Base-by-base conservation (phyloP, 1,140 invertebrate genomes). In the Aporrectodea caliginosa region DNA sequence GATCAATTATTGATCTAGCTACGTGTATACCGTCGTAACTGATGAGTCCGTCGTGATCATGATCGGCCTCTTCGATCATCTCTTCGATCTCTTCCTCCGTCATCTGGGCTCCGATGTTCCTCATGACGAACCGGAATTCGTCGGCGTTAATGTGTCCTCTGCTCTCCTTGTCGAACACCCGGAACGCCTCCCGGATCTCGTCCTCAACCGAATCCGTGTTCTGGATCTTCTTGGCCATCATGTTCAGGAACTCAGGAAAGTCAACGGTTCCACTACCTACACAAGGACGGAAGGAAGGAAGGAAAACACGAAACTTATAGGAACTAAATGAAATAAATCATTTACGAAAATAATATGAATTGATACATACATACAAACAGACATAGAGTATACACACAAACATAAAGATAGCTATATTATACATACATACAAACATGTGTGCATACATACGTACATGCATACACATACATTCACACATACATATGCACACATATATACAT, bases 151-250 rank as follows among this genome's bases (percentile, higher is more conserved):
- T 74, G 73, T 74, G 75, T 74, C 31, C 73, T 30, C 34, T n/a
- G 31, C 73, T 74, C 16, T 74, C 95, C 90, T 97, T 97, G 90
- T 98, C 95, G 89, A 98, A 97, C 83, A 98, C 96, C 90, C 96
- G 93, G 93, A 98, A 99, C 81, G 96, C 97, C 90, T 98, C 96
- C 88, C 95, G 92, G 88, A 98, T 98, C 89, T 99, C 97, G 89
- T 98, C 96, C 91, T 98, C 97, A 1, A 74, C 34, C 89, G 94
- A 96, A 89, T 98, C 97, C 80, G 95, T 98, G 90, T 97, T 95
- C 89, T 98, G 98, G 95, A 98, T 98, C 92, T 98, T 98, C 87
- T 95, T 92, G 84, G 96, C 95, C 95, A 98, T 98, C 95, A 98
- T 98, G 84, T 95, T 98, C 83, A 98, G 91, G 90, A 99, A 98